phyloP scores from a whole-genome alignment of 2,888 invertebrate species.

The Heterodera filipjevi region DNA sequence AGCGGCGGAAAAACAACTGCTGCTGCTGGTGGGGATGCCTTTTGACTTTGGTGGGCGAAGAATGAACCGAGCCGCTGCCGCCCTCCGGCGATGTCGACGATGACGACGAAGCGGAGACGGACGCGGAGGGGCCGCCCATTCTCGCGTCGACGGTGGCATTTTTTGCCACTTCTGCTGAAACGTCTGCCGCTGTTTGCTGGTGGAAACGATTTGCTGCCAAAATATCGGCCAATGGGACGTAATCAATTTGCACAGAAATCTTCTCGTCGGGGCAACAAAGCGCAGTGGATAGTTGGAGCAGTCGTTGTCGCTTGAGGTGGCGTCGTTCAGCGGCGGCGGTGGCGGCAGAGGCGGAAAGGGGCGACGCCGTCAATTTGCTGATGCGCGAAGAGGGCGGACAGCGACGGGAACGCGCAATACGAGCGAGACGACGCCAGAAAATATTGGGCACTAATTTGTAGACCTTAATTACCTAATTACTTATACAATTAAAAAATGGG shows the following conservation, averaged over 20 bases:
- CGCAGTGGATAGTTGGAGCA: conserved; percentile 27
- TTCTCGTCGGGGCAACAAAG: conserved; percentile 30
- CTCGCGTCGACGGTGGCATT: not conserved
- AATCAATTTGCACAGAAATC: conserved; percentile 30
- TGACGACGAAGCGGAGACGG: not conserved
- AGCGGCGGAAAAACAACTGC: conserved; percentile 28
- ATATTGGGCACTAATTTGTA: conserved; percentile 36
- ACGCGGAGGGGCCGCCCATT: not conserved
- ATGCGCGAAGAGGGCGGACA: not conserved
- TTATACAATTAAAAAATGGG: no score
- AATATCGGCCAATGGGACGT: conserved; percentile 32
- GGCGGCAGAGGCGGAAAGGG: conserved; percentile 21
- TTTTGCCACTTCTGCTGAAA: not conserved
- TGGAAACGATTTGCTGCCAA: conserved; percentile 23
- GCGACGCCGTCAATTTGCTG: not conserved
- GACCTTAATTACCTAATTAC: no score
- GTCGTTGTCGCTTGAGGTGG: not conserved
- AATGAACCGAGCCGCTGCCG: not conserved
- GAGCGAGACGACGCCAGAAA: conserved; percentile 29
- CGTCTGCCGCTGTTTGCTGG: not conserved
- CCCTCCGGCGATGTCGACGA: not conserved
- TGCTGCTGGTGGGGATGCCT: conserved; percentile 14
- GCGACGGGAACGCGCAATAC: not conserved
- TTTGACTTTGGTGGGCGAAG: not conserved
- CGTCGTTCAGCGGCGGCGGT: no score